These are phyloP conservation scores for Cyanoramphus novaezelandiae DNA, from an alignment of 2,113 vertebrate species.

Conservation along the genomic window DNA sequence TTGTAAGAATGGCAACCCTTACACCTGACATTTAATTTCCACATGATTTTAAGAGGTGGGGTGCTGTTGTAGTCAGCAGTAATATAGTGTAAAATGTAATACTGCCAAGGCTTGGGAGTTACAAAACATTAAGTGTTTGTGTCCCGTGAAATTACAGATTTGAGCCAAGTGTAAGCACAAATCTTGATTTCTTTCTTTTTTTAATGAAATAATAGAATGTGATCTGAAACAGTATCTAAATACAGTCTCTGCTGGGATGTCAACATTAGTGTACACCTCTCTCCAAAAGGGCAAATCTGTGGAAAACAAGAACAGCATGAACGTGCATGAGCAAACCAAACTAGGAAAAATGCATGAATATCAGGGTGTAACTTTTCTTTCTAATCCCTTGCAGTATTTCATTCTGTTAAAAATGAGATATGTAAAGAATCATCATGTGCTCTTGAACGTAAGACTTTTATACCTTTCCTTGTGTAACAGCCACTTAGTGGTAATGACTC, in stretches of 20 bases:
- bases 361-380: neutral
- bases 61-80: neutral
- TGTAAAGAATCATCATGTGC: neutral
- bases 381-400: neutral
- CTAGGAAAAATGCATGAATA: neutral
- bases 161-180: neutral
- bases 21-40: neutral
- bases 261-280: neutral
- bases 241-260: neutral
- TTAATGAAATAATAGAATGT: neutral
- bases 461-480: neutral
- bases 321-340: neutral
- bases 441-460: neutral
- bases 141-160: neutral
- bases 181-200: neutral
- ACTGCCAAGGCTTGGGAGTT: neutral
- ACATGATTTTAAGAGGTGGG: neutral
- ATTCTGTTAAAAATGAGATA: neutral
- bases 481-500: slow-evolving; percentile 9
- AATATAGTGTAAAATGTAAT: neutral
- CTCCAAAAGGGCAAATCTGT: neutral
- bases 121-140: neutral
- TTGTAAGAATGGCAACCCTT: neutral
- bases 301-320: neutral
- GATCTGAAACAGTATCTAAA: neutral